Base-by-base conservation (phyloP, 92 coral and sea anemone genomes). In the Parazoanthus swiftii region DNA sequence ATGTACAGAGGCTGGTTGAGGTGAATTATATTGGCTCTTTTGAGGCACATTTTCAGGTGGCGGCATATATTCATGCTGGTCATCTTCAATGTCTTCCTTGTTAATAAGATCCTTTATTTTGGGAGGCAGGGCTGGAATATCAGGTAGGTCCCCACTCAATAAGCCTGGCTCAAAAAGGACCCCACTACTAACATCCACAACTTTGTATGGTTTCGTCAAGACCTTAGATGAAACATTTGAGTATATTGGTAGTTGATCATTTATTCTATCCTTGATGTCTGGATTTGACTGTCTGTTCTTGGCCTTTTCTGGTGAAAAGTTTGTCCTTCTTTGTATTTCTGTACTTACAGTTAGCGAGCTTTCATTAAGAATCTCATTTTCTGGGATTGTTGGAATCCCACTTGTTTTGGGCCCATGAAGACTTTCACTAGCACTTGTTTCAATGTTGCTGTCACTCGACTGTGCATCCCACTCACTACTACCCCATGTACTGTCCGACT, bases 141-240 rank as follows among this genome's bases (percentile, higher is more conserved):
- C 91, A 73, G 74, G 35, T 80, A 78, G 90, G 21, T 89, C 92
- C 56, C 56, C 74, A n/a, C n/a, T 73, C 33, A 85, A 86, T 0
- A 50, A 29, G 3, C 81, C 88, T 35, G 91, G 93, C 33, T 85
- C 92, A 71, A 70, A 84, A 8, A 91, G 81, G 6, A 93, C 72
- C 63, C 96, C 94, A 43, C 88, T 80, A 76, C 98, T 95, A 26
- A 95, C 92, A 89, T 95, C 98, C n/a, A 95, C 98, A 44, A 95
- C 96, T 86, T 92, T 95, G 81, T 95, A 95, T 42, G 98, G 98
- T 63, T 90, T 95, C 0, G 98, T 92, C 11, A 88, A 36, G 75
- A 94, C 92, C 65, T 93, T 95, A 15, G 85, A 85, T 44, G 88
- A 68, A 25, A 92, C 68, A 91, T 93, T 93, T 33, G 89, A 78